Conservation (phyloP, 2,113 vertebrate species). For the Craseonycteris thonglongyai region DNA sequence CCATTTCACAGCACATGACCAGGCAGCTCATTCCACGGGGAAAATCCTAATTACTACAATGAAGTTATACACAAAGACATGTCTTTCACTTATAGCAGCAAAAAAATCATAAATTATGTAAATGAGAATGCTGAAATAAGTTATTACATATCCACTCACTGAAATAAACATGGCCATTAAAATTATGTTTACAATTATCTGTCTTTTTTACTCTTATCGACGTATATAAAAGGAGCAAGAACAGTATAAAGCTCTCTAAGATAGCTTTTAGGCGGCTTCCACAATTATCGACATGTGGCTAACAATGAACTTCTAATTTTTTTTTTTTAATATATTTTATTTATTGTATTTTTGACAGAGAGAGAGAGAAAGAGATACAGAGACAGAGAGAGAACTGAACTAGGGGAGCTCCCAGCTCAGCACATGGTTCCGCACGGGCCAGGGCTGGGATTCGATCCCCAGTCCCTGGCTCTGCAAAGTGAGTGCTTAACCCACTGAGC, state of each 20-base stretch:
- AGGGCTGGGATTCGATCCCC: no score
- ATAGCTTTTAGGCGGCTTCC: background rate
- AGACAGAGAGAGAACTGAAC: no score
- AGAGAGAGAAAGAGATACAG: no score
- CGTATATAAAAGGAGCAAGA: background rate
- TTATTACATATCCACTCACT: background rate
- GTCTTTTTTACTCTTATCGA: background rate
- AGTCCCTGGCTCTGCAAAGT: no score
- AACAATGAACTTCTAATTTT: background rate
- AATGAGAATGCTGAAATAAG: background rate
- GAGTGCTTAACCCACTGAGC: no score
- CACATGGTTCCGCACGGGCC: no score
- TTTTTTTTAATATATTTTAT: no score
- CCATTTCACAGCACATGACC: background rate
- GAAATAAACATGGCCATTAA: conserved; percentile 3
- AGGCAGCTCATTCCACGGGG: background rate
- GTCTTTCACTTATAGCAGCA: conserved; percentile 2
- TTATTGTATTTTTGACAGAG: no score
- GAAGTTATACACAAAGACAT: background rate
- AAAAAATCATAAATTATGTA: background rate
- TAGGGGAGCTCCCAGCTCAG: no score
- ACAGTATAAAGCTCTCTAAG: background rate
- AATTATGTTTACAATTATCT: background rate
- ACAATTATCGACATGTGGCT: background rate
- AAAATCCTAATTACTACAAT: background rate